These are phyloP conservation scores for Globia sparganii DNA, from an alignment of 2,888 invertebrate genomes.

Conservation along the genomic window DNA sequence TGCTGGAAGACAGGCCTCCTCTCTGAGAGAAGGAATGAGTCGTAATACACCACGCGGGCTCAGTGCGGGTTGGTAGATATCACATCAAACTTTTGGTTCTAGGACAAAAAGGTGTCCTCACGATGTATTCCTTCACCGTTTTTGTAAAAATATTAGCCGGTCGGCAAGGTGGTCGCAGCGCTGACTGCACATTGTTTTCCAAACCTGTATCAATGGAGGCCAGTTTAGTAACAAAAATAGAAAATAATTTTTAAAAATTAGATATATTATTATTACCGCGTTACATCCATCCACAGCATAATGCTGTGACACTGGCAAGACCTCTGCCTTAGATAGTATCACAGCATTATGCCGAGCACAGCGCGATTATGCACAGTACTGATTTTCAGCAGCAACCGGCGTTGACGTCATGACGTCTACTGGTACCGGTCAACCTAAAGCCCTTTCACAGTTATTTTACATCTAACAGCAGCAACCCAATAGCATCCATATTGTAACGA, in stretches of 20 bases:
- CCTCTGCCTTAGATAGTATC: background rate
- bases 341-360: background rate
- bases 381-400: background rate
- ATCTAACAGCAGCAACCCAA: no score
- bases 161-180: background rate
- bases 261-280: background rate
- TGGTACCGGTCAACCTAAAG: background rate
- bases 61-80: no score
- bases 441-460: no score
- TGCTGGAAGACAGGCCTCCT: no score
- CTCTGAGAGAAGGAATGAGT: no score
- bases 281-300: background rate
- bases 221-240: background rate
- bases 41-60: no score
- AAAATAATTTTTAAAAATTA: background rate
- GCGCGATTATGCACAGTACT: background rate
- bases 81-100: no score
- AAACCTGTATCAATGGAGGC: background rate
- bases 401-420: background rate
- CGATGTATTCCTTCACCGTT: no score
- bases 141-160: background rate
- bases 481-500: no score
- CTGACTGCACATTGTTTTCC: background rate
- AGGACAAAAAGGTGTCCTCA: no score
- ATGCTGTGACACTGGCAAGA: background rate